Percentiles rank a stretch among this genome's conserved stretches.
Evolutionary conservation across 2,797 vertebrate genomes (phyloP).

Genomic region (Clarias platycephalus): DNA sequence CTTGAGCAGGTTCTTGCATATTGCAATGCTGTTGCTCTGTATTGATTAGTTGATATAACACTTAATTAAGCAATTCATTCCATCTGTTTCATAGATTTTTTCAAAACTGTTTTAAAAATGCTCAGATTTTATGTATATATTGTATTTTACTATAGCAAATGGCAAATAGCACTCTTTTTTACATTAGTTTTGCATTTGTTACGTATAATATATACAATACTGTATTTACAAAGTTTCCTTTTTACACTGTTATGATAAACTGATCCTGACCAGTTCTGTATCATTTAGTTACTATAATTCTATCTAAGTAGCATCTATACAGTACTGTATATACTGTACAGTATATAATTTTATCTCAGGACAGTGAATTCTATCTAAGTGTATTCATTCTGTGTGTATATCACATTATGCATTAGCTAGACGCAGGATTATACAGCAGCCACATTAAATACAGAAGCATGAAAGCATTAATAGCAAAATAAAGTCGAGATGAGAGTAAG

Average conservation of each 20-base stretch:
- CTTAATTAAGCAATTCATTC: background rate
- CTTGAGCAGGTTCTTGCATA: background rate
- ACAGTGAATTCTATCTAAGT: background rate
- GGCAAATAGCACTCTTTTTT: background rate
- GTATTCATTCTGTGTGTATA: background rate
- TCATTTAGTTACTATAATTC: background rate
- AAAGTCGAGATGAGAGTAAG: conserved; percentile 59
- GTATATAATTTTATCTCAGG: too few species aligned
- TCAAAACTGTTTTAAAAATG: background rate
- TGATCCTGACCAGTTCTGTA: background rate
- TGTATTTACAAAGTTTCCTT: background rate
- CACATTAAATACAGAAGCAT: conserved; percentile 56
- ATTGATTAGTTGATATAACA: too few species aligned
- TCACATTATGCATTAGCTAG: background rate
- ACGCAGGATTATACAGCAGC: background rate
- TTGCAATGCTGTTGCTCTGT: background rate
- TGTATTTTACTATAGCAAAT: background rate
- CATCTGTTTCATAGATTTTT: background rate
- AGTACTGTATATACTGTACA: too few species aligned
- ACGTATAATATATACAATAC: background rate
- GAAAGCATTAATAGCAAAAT: conserved; percentile 69
- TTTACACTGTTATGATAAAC: background rate
- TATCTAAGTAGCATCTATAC: background rate
- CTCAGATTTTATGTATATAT: background rate
- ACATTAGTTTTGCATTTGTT: background rate